These are phyloP conservation scores for Drosophila ohnishii DNA, from an alignment of 1,140 invertebrate species.

Conservation along the genomic window DNA sequence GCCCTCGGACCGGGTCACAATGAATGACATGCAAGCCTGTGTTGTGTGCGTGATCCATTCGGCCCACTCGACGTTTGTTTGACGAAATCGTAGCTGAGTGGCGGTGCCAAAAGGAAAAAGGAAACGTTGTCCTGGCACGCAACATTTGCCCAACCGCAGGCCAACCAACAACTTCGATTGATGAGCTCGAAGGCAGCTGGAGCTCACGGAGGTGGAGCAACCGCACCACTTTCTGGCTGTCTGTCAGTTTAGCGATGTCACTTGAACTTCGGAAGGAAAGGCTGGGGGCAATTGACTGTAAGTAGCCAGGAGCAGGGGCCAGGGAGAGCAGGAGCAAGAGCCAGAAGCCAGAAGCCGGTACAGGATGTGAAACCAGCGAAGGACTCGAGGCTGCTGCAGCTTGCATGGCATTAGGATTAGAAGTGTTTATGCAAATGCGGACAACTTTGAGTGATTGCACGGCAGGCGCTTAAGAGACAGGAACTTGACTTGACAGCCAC, in stretches of 20 bases:
- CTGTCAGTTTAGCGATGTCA: constrained; percentile 61
- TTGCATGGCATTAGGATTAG: constrained; percentile 75
- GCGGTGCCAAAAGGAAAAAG: constrained; percentile 38
- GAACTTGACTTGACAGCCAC: constrained; percentile 34
- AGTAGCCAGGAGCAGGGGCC: constrained; percentile 54
- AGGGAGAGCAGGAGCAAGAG: neutral
- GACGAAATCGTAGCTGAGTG: constrained; percentile 70
- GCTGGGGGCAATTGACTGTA: constrained; percentile 68
- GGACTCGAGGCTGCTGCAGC: constrained; percentile 46
- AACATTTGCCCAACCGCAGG: constrained; percentile 26
- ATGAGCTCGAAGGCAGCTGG: constrained; percentile 20
- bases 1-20: constrained; percentile 17
- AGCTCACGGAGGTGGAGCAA: constrained; percentile 9
- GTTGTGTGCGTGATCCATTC: constrained; percentile 62
- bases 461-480: constrained; percentile 40
- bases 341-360: neutral
- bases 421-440: constrained; percentile 79
- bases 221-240: constrained; percentile 35
- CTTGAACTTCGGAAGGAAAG: constrained; percentile 32
- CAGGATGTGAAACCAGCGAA: constrained; percentile 15
- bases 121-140: constrained; percentile 45
- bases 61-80: constrained; percentile 65
- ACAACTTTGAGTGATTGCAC: constrained; percentile 76
- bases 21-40: constrained; percentile 61
- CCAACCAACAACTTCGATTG: constrained; percentile 55